Evolutionary conservation across 2,113 vertebrate genomes (phyloP).

Genomic region (Carassius auratus): DNA sequence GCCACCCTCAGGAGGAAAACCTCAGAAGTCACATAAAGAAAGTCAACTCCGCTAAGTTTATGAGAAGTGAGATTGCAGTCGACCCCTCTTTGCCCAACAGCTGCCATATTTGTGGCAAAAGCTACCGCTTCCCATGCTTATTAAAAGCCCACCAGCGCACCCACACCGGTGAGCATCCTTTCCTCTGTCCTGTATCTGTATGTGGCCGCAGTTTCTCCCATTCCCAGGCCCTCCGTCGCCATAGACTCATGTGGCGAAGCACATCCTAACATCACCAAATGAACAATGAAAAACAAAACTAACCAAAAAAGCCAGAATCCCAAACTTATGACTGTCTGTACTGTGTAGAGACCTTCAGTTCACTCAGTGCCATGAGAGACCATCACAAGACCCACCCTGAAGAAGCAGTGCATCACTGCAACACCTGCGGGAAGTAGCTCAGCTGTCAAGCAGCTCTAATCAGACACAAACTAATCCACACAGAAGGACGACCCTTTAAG

Average conservation of each 20-base stretch:
- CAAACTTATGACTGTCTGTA: conserved; percentile 40
- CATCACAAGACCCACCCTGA: conserved; percentile 56
- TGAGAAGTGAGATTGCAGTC: not conserved
- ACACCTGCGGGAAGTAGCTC: conserved; percentile 67
- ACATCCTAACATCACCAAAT: not conserved
- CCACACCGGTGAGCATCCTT: conserved; percentile 75
- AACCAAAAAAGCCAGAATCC: not conserved
- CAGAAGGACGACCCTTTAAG: conserved; percentile 60
- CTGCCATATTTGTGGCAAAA: conserved; percentile 79
- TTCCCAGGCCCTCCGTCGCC: conserved; percentile 75
- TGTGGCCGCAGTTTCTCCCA: conserved; percentile 72
- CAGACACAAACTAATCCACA: conserved; percentile 65
- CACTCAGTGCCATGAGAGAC: conserved; percentile 62
- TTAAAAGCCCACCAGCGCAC: conserved; percentile 75
- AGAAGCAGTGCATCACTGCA: conserved; percentile 56
- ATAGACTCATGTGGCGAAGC: conserved; percentile 69
- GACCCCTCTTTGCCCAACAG: conserved; percentile 16
- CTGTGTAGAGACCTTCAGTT: conserved; percentile 59
- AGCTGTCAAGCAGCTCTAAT: conserved; percentile 66
- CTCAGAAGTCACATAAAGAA: conserved; percentile 43
- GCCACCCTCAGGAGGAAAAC: conserved; percentile 39
- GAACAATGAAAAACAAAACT: not conserved
- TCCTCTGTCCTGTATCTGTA: conserved; percentile 61
- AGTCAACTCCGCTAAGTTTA: conserved; percentile 34
- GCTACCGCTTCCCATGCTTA: conserved; percentile 80